Base-by-base conservation (phyloP, 1,140 invertebrate genomes). In the Sycophaga agraensis region DNA sequence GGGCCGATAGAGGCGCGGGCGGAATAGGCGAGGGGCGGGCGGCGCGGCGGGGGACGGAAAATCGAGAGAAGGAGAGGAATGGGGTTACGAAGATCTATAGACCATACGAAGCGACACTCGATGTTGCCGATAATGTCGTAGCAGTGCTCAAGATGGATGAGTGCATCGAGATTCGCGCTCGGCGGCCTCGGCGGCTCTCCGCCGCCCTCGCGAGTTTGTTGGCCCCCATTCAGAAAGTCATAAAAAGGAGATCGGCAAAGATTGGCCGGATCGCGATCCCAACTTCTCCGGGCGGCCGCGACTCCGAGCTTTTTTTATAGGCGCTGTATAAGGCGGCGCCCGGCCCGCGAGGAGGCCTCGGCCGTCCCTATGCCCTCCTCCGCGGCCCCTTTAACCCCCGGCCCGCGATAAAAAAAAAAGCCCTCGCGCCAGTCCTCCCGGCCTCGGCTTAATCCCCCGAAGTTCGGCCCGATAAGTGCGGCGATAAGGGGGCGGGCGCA, bases 121-220 rank as follows among this genome's bases (percentile, higher is more conserved):
- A 63, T 57, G 48, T 43, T 31, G 21, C 40, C 48, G 61, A 63
- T 63, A 63, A 63, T 63, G 61, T 53, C 61, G 61, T 42, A 39
- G 50, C 49, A 16, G 24, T 51, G 46, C 61, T 58, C 54, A 53
- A 63, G 61, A 58, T 57, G 54, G 61, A 63, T 63, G 60, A 51
- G 54, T 39, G 48, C 61, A 51, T 63, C 40, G 26, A 43, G 45
- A 28, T 37, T 37, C 48, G 43, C 17, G 12, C 21, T 19, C 11
- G 19, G n/a, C 11, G 12, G 31, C 19, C 45, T 26, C 40, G 19
- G 9, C n/a, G 16, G 1, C 17, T 9, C n/a, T 35, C n/a, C n/a
- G n/a, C n/a, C n/a, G n/a, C n/a, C n/a, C n/a, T n/a, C n/a, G 4
- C 46, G 48, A 50, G 45, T 57, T 56, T 57, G 28, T 62, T 61